Evolutionary conservation across 2,797 vertebrate species (phyloP), one percentile per base, ranked within the genome.

Genomic region (Myotis myotis): DNA sequence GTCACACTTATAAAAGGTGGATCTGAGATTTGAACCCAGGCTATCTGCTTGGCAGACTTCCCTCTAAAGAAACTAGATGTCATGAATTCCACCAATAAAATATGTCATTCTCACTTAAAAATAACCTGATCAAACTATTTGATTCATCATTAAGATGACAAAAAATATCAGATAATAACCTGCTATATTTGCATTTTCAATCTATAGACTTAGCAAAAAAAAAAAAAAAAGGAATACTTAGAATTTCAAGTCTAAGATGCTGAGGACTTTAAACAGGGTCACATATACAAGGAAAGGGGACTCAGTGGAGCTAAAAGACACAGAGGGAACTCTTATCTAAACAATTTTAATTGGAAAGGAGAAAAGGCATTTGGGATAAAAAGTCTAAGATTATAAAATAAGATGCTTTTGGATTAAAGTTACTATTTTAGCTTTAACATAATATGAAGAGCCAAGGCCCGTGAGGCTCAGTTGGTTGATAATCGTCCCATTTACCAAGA

Each of bases 351-450:
- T 79, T 49, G 47, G 17, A 78, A 86, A 78, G 2, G 62, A 91
- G 28, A 93, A 81, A 92, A 23, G 17, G 25, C 1, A 2, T 55
- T 92, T 89, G 57, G 6, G 19, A 76, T 79, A 47, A 74, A 72
- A 92, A 53, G 6, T 20, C 68, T 91, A 90, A 23, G 62, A 30
- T 89, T 91, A 95, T 53, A 83, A 96, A 93, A 82, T 38, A 78
- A 85, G 53, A 83, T 82, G 17, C 62, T 85, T 76, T 78, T 47
- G 9, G 15, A 76, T 53, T 60, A 79, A 53, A 28, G 3, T 41
- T 91, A 15, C 33, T 64, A 9, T 3, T 89, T 78, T 87, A 47
- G 12, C 36, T 75, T 66, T 79, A 80, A 82, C 57, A 30, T 3
- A 36, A 6, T 30, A 1, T 28, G 20, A 60, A 76, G 13, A 82